Evolutionary conservation across 2,797 vertebrate genomes (phyloP).

Genomic region (Sebastes reedi): DNA sequence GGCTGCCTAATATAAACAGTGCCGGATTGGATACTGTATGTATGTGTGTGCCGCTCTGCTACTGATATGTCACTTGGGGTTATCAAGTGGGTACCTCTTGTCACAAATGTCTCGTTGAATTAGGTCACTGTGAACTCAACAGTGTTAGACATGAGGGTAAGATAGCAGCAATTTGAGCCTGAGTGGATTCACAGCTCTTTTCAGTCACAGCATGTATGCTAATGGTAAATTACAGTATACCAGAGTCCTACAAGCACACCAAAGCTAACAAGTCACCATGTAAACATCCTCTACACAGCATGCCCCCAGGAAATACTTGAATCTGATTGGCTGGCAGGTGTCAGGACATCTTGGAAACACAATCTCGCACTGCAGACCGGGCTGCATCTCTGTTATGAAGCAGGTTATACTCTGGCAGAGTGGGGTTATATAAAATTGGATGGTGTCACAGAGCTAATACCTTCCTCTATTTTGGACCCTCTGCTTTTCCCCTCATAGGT

Average conservation of each 20-base stretch:
- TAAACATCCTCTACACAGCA: neutral
- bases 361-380: neutral
- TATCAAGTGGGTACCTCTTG: slow-evolving; percentile 31
- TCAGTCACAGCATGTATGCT: slow-evolving; percentile 1
- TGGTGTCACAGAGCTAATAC: slow-evolving; percentile 2
- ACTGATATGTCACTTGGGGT: slow-evolving; percentile 56
- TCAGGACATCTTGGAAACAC: neutral
- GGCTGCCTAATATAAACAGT: slow-evolving; percentile 13
- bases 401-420: neutral
- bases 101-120: slow-evolving; percentile 41
- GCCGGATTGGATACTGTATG: slow-evolving; percentile 18
- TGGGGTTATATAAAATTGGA: neutral
- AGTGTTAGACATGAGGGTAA: neutral
- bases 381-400: neutral
- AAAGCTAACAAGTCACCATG: neutral
- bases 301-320: neutral
- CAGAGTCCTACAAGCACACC: neutral
- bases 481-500: neutral
- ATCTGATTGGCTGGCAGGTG: neutral
- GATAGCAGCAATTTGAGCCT: neutral
- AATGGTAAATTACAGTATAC: neutral
- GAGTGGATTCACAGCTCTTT: neutral
- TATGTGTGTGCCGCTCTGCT: neutral
- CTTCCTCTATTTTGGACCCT: neutral
- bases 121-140: slow-evolving; percentile 29